Percentiles rank a stretch among this genome's conserved stretches.
phyloP scores from a whole-genome alignment of 2,113 vertebrate species.

The Penelope pileata region DNA sequence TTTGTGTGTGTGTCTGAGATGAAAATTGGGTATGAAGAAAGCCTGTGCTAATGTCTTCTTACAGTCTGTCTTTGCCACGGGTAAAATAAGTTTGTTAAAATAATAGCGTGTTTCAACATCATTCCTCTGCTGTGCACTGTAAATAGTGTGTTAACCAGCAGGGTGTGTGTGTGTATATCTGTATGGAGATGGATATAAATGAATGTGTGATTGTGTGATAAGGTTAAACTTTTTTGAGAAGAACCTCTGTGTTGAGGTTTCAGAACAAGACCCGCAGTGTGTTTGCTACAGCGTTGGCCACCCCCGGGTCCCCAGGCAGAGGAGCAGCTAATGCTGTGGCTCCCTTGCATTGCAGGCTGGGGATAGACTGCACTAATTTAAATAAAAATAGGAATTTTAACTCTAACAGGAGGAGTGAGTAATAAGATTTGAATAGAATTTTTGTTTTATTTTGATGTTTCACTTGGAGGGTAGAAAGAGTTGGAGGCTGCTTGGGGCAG shows the following conservation, averaged over 20 bases:
- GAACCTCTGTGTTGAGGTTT: background rate
- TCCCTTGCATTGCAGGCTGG: background rate
- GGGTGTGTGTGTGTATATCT: background rate
- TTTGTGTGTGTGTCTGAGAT: background rate
- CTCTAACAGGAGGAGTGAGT: background rate
- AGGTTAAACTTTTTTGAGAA: background rate
- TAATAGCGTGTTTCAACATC: background rate
- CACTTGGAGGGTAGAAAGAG: background rate
- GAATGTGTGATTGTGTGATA: no score
- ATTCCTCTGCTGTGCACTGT: background rate
- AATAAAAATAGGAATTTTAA: background rate
- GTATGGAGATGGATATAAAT: background rate
- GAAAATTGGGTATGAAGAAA: background rate
- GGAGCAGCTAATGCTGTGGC: background rate
- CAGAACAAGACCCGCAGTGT: background rate
- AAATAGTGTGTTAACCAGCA: background rate
- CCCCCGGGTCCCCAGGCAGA: background rate
- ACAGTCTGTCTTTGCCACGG: background rate
- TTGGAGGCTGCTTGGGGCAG: background rate
- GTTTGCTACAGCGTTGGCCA: background rate
- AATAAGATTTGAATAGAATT: background rate
- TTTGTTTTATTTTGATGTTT: background rate
- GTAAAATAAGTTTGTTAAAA: background rate
- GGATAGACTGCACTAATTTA: background rate
- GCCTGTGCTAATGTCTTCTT: background rate